These are phyloP conservation scores for Channa argus DNA, from an alignment of 2,113 vertebrate species.

Conservation along the genomic window DNA sequence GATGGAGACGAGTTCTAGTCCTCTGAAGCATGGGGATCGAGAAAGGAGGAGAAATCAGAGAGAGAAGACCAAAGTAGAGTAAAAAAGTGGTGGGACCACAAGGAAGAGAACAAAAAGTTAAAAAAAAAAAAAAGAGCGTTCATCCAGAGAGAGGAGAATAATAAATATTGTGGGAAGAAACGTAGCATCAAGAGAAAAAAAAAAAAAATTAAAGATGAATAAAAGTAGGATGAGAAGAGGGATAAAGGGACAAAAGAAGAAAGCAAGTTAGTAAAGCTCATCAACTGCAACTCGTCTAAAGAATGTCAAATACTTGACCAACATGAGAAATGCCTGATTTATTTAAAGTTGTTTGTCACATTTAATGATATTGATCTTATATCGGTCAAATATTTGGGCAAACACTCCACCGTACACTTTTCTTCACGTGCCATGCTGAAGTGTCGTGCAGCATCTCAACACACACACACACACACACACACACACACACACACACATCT, in stretches of 20 bases:
- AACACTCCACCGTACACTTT: background rate
- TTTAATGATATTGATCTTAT: background rate
- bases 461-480: constrained; percentile 30
- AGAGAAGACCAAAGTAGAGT: background rate
- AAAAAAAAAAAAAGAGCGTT: constrained; percentile 1
- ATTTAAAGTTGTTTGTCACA: background rate
- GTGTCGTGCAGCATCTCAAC: constrained; percentile 34
- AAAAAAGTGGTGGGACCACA: constrained; percentile 6
- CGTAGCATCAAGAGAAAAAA: constrained; percentile 43
- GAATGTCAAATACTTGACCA: constrained; percentile 36
- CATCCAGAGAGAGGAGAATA: constrained; percentile 12
- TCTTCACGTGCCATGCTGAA: constrained; percentile 29
- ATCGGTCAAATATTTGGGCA: constrained; percentile 26
- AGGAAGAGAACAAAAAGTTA: background rate
- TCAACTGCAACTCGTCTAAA: constrained; percentile 41
- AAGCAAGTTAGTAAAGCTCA: constrained; percentile 74
- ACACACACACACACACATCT: constrained; percentile 32
- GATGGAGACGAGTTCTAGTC: constrained; percentile 78
- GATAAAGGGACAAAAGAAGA: constrained; percentile 59
- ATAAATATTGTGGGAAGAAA: constrained; percentile 4
- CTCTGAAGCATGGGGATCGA: constrained; percentile 76
- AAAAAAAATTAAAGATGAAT: constrained; percentile 44
- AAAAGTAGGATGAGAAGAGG: constrained; percentile 55
- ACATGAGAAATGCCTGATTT: background rate
- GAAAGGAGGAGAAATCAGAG: constrained; percentile 6